Base-by-base conservation (phyloP, 2,888 invertebrate species). In the Pollenia angustigena region DNA sequence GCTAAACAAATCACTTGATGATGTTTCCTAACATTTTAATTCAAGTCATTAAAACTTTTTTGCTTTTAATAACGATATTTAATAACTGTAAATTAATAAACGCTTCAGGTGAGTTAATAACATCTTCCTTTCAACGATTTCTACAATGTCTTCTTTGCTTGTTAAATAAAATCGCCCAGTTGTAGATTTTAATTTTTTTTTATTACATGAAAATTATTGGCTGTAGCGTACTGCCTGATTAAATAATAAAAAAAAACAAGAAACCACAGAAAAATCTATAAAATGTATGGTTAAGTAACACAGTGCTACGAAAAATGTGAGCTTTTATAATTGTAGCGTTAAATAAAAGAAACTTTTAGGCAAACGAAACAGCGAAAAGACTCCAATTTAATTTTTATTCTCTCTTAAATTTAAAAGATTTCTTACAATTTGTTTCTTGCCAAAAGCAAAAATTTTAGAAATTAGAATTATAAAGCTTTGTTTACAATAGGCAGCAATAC, bases 91-190 rank as follows among this genome's bases (percentile, higher is more conserved):
- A 72, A 52, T 52, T 72, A 60, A 60, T 60, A 60, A 72, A 52
- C 46, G 78, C 72, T 66, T 42, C 79, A 79, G 84, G 84, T 84
- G 66, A 79, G 78, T 83, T 69, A 62, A 75, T 52, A 54, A 58
- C 23, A 68, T 40, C 46, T 56, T 72, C 14, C 18, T 16, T 32
- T 16, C 18, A 44, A 23, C 46, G 50, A 44, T 62, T 64, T 0
- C 10, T 40, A 9, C 16, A 46, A 44, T 40, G 50, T 48, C 40
- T 48, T 8, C 14, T 60, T 32, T 10, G 4, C 54, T 42, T 16
- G 50, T 32, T 58, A 58, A 32, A 58, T 58, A 14, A 58, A n/a
- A 46, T 46, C 48, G 48, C 18, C 48, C 48, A 42, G 32, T 60
- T 50, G 11, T 42, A 60, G 0, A 16, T 10, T 14, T 68, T 2